Base-by-base conservation (phyloP, 1,140 invertebrate genomes). In the Drosophila biarmipes region DNA sequence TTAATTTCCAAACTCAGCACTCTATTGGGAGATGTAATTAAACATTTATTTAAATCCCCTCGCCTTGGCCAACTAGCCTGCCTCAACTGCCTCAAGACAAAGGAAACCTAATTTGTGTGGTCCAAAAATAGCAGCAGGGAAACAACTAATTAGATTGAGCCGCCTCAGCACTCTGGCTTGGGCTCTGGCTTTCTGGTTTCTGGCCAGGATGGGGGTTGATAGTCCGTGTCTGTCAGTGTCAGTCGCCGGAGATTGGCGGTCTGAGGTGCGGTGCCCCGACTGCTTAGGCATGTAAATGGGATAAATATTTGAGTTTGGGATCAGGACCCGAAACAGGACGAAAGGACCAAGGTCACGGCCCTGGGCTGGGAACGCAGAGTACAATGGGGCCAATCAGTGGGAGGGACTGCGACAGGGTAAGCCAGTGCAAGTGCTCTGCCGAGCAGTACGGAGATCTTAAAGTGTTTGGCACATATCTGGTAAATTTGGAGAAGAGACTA, bases 291-390 rank as follows among this genome's bases (percentile, higher is more conserved):
- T 72, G 68, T 58, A 72, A 72, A 72, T 72, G 52, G 45, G 37
- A 72, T 72, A 69, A 71, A 69, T 69, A 69, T 72, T 72, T 71
- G 69, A 72, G 42, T 38, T 66, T 58, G 62, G 54, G 42, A 58
- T 58, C 42, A 35, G 43, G 69, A 19, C 37, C 53, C 31, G 11
- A 49, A 34, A 15, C 52, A 38, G 37, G 19, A 42, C 29, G 12
- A 15, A 46, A 4, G 14, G 35, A 3, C 53, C 34, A 61, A 62
- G 56, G 62, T 66, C 62, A 63, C 8, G 56, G 43, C 14, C 12
- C 10, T 5, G 14, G 51, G 17, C 12, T 24, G 3, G 6, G 29
- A 31, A 7, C 7, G 10, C 29, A 31, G 11, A 37, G 31, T 29
- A 46, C 52, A 29, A 56, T 45, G 40, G 38, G 31, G 53, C 29